Conservation (phyloP, 2,888 invertebrate species). For the Periphyllus acericola region DNA sequence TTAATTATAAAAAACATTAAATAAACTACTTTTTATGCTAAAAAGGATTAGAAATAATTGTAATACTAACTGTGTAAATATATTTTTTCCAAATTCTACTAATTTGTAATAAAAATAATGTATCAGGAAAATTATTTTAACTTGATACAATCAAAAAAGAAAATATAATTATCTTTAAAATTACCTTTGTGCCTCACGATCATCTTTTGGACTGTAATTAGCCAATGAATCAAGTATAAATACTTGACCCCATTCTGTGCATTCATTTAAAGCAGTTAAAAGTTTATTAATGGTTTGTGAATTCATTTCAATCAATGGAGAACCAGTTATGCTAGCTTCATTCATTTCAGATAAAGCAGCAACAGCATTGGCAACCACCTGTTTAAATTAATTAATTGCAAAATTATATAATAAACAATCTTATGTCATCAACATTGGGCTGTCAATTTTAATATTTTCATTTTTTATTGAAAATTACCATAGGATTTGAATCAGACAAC, state of each 20-base stretch:
- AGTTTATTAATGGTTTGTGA: slow-evolving; percentile 98
- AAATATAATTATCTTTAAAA: not conserved
- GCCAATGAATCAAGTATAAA: slow-evolving; percentile 97
- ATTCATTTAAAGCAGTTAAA: slow-evolving; percentile 97
- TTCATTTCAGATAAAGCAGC: slow-evolving; percentile 98
- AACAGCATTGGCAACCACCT: slow-evolving; percentile 97
- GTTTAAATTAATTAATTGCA: slow-evolving; percentile 42
- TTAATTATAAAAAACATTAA: not conserved
- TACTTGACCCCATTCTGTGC: slow-evolving; percentile 99
- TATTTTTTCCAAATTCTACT: no score
- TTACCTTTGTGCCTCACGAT: slow-evolving; percentile 92
- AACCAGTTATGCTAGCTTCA: slow-evolving; percentile 95
- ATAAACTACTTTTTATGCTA: not conserved
- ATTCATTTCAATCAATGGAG: slow-evolving; percentile 95
- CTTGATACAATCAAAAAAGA: not conserved
- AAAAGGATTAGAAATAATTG: not conserved
- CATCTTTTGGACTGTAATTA: slow-evolving; percentile 96
- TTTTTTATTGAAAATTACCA: slow-evolving; percentile 73
- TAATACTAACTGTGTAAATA: no score
- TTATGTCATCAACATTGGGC: no score
- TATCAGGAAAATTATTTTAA: not conserved
- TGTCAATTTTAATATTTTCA: not conserved
- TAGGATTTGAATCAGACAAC: slow-evolving; percentile 98
- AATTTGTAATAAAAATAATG: not conserved
- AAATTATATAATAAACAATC: slow-evolving; percentile 33